These are phyloP conservation scores for Pristionchus exspectatus DNA, from an alignment of 2,888 invertebrate genomes.

Conservation along the genomic window DNA sequence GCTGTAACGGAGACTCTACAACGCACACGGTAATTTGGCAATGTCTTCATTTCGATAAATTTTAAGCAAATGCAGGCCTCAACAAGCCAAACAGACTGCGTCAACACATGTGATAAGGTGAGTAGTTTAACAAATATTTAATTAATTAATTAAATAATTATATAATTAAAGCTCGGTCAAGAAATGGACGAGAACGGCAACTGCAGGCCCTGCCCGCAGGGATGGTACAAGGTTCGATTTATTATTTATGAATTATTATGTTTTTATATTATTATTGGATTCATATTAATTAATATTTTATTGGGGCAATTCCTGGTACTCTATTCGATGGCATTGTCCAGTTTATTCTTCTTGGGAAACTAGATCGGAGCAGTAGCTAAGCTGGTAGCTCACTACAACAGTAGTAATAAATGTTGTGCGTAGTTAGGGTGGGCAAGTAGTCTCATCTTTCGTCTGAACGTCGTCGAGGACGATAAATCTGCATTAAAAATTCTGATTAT, in stretches of 20 bases:
- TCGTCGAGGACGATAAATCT: neutral
- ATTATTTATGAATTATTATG: too few species aligned
- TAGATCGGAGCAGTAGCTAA: too few species aligned
- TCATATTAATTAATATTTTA: too few species aligned
- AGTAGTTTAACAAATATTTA: neutral
- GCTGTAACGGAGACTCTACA: neutral
- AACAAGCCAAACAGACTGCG: neutral
- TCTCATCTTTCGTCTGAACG: neutral
- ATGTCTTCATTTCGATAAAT: neutral
- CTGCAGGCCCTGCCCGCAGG: neutral
- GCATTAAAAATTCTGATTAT: too few species aligned
- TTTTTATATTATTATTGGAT: too few species aligned
- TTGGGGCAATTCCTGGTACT: too few species aligned
- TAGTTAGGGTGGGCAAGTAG: neutral
- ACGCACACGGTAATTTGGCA: neutral
- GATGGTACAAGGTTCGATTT: conserved; percentile 14
- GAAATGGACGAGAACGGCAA: neutral
- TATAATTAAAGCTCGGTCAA: neutral
- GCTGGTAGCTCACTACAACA: too few species aligned
- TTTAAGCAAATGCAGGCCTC: neutral
- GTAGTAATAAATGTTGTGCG: too few species aligned
- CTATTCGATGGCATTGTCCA: too few species aligned
- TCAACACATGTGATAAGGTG: conserved; percentile 12
- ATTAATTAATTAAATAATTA: neutral
- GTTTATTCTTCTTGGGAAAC: too few species aligned